A percentile compares a stretch with the other conserved stretches of the same genome.
These are phyloP conservation scores for Grantiella picta DNA, from an alignment of 2,113 vertebrate species.

Conservation along the genomic window DNA sequence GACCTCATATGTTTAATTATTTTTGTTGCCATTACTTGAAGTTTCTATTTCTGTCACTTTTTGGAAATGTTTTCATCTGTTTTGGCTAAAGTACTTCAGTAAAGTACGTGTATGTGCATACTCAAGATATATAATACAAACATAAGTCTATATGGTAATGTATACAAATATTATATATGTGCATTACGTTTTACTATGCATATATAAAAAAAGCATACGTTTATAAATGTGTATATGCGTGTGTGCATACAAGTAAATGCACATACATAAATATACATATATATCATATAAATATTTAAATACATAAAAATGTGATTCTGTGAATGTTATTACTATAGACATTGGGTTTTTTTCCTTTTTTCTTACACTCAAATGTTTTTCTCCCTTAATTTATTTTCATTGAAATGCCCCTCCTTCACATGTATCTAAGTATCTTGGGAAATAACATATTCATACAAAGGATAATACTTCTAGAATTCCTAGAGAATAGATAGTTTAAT, in stretches of 20 bases:
- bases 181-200: not conserved
- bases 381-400: not conserved
- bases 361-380: not conserved
- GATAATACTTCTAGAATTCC: not conserved
- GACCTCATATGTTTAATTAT: not conserved
- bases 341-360: not conserved
- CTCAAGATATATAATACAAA: not conserved
- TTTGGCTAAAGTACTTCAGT: not conserved
- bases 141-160: not conserved
- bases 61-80: not conserved
- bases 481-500: not conserved
- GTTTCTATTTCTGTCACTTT: not conserved
- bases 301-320: not conserved
- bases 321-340: not conserved
- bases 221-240: no score
- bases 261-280: not conserved
- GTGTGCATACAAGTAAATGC: not conserved
- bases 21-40: not conserved
- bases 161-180: not conserved
- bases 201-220: not conserved
- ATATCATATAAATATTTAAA: not conserved
- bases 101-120: fast-evolving
- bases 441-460: not conserved
- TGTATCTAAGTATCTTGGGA: not conserved
- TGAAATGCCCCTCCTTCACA: not conserved